These are phyloP conservation scores for Dermochelys coriacea DNA, from an alignment of 2,797 vertebrate genomes.

Conservation along the genomic window DNA sequence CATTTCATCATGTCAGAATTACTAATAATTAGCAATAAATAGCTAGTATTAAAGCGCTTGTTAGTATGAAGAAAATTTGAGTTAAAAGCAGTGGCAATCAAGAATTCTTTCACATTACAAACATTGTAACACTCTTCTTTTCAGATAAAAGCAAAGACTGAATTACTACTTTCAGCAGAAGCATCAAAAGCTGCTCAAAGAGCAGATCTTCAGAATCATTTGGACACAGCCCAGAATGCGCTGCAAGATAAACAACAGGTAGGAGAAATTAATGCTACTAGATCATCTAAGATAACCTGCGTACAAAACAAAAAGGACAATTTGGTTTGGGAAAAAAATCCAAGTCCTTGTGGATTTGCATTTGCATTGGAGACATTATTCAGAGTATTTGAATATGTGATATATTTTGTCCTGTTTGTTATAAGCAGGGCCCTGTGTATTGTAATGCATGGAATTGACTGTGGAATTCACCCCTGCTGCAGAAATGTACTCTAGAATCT, in stretches of 20 bases:
- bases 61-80: neutral
- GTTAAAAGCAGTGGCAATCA: neutral
- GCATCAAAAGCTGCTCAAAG: slow-evolving; percentile 95
- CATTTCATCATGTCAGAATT: neutral
- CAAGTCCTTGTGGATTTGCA: neutral
- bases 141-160: slow-evolving; percentile 97
- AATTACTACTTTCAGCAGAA: slow-evolving; percentile 94
- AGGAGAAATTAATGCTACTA: neutral
- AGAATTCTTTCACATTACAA: neutral
- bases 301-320: neutral
- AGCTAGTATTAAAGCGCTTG: neutral
- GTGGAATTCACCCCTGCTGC: neutral
- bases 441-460: neutral
- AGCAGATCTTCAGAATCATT: slow-evolving; percentile 94
- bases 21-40: neutral
- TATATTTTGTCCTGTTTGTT: neutral
- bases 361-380: neutral
- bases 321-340: neutral
- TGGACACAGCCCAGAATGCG: slow-evolving; percentile 95
- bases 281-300: neutral
- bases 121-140: slow-evolving; percentile 36
- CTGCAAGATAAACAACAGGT: slow-evolving; percentile 99
- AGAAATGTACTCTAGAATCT: neutral
- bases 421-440: neutral
- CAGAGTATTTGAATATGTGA: neutral